phyloP scores from a whole-genome alignment of 2,113 vertebrate genomes.

The Probosciger aterrimus region DNA sequence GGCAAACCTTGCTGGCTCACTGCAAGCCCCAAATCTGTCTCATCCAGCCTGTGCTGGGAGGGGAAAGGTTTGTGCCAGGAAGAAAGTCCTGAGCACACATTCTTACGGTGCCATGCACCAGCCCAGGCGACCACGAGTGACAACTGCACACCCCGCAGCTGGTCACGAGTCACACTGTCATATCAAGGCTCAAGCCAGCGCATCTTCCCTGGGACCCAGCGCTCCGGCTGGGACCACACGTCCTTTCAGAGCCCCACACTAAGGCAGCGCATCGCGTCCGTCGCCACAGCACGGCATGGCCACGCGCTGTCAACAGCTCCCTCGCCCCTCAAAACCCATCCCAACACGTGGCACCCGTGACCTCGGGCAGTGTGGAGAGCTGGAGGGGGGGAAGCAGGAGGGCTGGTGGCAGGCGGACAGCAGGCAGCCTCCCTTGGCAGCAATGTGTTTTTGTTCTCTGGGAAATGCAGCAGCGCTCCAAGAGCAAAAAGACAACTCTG shows the following conservation, averaged over 20 bases:
- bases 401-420: neutral
- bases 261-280: fast-evolving
- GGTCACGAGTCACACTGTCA: fast-evolving
- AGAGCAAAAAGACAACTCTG: constrained; percentile 72
- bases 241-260: neutral
- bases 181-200: neutral
- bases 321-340: neutral
- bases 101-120: neutral
- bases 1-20: fast-evolving
- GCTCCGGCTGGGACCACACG: fast-evolving
- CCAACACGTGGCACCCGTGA: fast-evolving
- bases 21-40: neutral
- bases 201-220: neutral
- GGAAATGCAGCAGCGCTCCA: constrained; percentile 56
- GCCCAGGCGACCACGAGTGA: fast-evolving
- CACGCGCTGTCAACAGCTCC: neutral
- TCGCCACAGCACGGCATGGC: fast-evolving
- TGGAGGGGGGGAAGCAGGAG: neutral
- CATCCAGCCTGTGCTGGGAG: neutral
- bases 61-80: neutral
- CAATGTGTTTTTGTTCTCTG: constrained; percentile 56
- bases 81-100: fast-evolving
- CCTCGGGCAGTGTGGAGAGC: neutral
- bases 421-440: constrained; percentile 25
- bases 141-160: fast-evolving